Base-by-base conservation (phyloP, 1,140 invertebrate genomes). In the Orchesella cincta region DNA sequence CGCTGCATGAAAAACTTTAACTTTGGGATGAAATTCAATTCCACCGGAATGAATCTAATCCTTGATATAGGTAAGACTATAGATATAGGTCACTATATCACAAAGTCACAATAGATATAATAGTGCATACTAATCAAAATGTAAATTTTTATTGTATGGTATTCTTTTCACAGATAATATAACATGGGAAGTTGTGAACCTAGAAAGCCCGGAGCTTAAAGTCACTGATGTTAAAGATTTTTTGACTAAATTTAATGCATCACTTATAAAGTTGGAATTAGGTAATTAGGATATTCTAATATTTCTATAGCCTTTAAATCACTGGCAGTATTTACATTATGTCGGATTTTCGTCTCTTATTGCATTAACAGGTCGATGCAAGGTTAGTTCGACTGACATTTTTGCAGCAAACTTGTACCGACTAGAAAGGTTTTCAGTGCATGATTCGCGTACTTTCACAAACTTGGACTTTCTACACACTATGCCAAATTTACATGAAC, bases 21-120 rank as follows among this genome's bases (percentile, higher is more conserved):
- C 33, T 67, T 67, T 23, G 62, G 62, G n/a, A 67, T 67, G 62
- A 29, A 33, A 31, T 23, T 67, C 8, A 67, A 67, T 67, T 67
- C 62, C 2, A 33, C 31, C 1, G 62, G 62, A 33, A 67, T 67
- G 62, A 5, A 29, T 12, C 14, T 67, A n/a, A n/a, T n/a, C n/a
- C 26, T n/a, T 67, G 8, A 31, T 67, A 67, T 33, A 46, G 39
- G n/a, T n/a, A n/a, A n/a, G n/a, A n/a, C n/a, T n/a, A n/a, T n/a
- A n/a, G n/a, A n/a, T n/a, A n/a, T n/a, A n/a, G n/a, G n/a, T n/a
- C n/a, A n/a, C n/a, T n/a, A n/a, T n/a, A n/a, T n/a, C n/a, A n/a
- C n/a, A n/a, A n/a, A n/a, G n/a, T n/a, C 39, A 46, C 18, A 8
- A 46, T 46, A 46, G 39, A 46, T 12, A 12, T 20, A 8, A 8